Evolutionary conservation across 2,113 vertebrate genomes (phyloP), one percentile per base, ranked within the genome.

Genomic region (Cichladusa arquata): DNA sequence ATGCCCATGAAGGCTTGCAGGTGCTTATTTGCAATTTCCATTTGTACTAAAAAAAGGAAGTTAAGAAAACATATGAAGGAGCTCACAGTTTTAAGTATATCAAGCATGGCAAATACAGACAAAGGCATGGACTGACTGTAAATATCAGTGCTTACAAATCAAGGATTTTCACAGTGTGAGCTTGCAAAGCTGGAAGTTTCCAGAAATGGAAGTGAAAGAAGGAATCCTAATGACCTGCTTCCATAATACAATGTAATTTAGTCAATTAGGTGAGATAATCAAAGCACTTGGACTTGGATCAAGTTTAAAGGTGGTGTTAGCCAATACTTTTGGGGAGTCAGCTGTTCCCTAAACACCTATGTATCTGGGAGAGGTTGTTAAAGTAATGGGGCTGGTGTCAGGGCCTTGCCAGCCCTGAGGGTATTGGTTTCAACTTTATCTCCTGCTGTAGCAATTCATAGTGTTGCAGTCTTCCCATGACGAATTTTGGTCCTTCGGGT

Each of bases 401-500:
- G 1, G 4, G 19, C 29, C 33, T 86, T 74, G 25, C 29, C 28
- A 62, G 29, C 82, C 71, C 20, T 26, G 11, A 58, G 38, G 26
- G 17, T 53, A 38, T 25, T 8, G 9, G 20, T 66, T 74, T 92
- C 45, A 65, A 7, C 25, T 84, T 74, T 34, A 18, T 44, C 15
- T 65, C 61, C 19, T 74, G 60, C 33, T 51, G 20, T 14, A 83
- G 40, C 14, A 50, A 11, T 73, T 93, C 8, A 15, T 23, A 44
- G 20, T 28, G 31, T 86, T 93, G 28, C 25, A 53, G 66, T 69
- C 78, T 87, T 95, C 40, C 26, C 19, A 29, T 50, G 17, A 65
- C 0, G 0, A 17, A 26, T 65, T 67, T 85, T 69, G n/a, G 22
- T 60, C 36, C 31, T n/a, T 76, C 9, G 4, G 6, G 4, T 81